phyloP scores from a whole-genome alignment of 2,888 invertebrate genomes.

The Drosophila leonis region DNA sequence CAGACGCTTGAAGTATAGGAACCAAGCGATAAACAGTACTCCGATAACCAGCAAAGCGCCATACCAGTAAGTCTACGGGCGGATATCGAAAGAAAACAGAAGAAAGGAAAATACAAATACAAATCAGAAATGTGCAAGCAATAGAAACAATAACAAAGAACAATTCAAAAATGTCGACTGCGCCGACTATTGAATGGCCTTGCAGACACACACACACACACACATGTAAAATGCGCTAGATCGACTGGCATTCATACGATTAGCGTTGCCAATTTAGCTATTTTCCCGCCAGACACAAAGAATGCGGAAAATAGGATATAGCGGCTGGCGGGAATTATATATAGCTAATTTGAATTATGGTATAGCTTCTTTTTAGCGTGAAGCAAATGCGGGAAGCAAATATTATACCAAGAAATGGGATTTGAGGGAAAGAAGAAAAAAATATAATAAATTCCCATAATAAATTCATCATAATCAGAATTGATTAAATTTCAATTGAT shows the following conservation, averaged over 20 bases:
- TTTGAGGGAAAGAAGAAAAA: no score
- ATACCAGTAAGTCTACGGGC: conserved; percentile 78
- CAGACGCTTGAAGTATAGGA: conserved; percentile 80
- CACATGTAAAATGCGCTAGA: background rate
- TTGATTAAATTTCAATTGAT: no score
- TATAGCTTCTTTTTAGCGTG: no score
- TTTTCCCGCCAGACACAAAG: no score
- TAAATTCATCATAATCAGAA: no score
- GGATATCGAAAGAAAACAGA: background rate
- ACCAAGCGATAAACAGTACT: conserved; percentile 75
- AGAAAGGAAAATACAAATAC: background rate
- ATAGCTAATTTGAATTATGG: no score
- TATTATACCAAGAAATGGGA: no score
- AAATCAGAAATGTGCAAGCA: background rate
- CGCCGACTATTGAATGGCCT: conserved; percentile 5
- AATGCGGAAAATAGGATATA: no score
- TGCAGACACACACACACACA: background rate
- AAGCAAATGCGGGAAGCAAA: no score
- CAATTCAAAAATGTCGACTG: background rate
- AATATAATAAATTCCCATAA: no score
- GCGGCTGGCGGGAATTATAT: no score
- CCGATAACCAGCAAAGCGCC: conserved; percentile 72
- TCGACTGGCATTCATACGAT: background rate
- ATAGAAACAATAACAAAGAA: background rate
- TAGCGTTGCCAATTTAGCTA: no score